Evolutionary conservation across 2,797 vertebrate species (phyloP), one percentile per base, ranked within the genome.

Genomic region (Sebastolobus alascanus): DNA sequence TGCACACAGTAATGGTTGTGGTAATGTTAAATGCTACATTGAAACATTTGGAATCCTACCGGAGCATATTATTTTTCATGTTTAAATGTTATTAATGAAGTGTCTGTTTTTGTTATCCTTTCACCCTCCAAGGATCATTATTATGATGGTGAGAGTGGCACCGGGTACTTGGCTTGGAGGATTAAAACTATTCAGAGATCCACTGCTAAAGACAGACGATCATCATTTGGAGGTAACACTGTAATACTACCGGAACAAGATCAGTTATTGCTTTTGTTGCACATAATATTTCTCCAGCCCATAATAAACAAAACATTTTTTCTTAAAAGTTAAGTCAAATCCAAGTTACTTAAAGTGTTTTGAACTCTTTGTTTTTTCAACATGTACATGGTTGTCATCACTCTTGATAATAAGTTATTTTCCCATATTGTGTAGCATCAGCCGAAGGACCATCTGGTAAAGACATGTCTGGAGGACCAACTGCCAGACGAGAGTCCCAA

Each of bases 401-500:
- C 25, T 25, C 25, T 12, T 14, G 3, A 16, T 8, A 40, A 50
- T 63, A 52, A 1, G 9, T 25, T 25, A 25, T 63, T 29, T 68
- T 67, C 2, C 33, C 22, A 38, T 63, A 16, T 70, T 71, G 56
- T 72, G 20, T 56, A 84, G 74, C 6, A 65, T 80, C 69, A 60
- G 2, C 63, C 0, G 13, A 73, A 87, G 83, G 37, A 54, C 0
- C 80, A 71, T 69, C 60, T 80, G 2, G 8, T 81, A 63, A 77
- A 52, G 50, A 55, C 0, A 5, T 7, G 33, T 22, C 10, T 83
- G 79, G 84, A 75, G 80, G 75, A 69, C 79, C 89, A 81, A 27
- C 80, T 70, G 83, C 31, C 79, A 84, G 84, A 82, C 31, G 60
- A 71, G 60, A 86, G 38, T 18, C 79, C 13, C 37, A 85, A 16